Evolutionary conservation across 2,113 vertebrate genomes (phyloP).

Genomic region (Fregata magnificens): DNA sequence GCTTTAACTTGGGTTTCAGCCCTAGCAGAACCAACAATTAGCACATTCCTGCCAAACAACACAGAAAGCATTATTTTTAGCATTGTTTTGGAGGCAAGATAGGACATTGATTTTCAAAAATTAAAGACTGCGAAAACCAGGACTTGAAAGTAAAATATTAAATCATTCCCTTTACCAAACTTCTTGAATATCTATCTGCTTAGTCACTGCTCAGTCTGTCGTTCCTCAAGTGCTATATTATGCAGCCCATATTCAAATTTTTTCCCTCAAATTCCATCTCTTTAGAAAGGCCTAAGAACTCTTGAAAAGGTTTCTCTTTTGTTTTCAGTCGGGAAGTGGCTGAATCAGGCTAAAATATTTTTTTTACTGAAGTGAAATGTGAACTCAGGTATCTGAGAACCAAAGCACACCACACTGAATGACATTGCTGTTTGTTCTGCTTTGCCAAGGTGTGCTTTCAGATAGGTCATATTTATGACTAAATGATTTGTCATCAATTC

Average conservation of each 20-base stretch:
- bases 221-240: not conserved
- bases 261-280: not conserved
- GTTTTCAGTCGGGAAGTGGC: not conserved
- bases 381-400: not conserved
- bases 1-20: not conserved
- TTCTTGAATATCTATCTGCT: not conserved
- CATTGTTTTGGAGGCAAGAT: not conserved
- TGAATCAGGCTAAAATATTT: not conserved
- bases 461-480: constrained; percentile 10
- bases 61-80: not conserved
- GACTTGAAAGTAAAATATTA: not conserved
- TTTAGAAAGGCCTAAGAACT: not conserved
- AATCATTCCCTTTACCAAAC: not conserved
- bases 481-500: not conserved
- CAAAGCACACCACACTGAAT: not conserved
- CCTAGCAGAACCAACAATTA: not conserved
- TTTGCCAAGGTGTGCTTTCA: constrained; percentile 1
- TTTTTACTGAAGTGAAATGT: not conserved
- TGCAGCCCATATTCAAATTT: not conserved
- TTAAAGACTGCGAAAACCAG: not conserved
- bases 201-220: not conserved
- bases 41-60: not conserved
- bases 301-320: not conserved
- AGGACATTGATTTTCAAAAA: not conserved
- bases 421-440: not conserved